A percentile compares a stretch with the other conserved stretches of the same genome.
Evolutionary conservation across 2,888 invertebrate species (phyloP).

Genomic region (Odiellus spinosus): DNA sequence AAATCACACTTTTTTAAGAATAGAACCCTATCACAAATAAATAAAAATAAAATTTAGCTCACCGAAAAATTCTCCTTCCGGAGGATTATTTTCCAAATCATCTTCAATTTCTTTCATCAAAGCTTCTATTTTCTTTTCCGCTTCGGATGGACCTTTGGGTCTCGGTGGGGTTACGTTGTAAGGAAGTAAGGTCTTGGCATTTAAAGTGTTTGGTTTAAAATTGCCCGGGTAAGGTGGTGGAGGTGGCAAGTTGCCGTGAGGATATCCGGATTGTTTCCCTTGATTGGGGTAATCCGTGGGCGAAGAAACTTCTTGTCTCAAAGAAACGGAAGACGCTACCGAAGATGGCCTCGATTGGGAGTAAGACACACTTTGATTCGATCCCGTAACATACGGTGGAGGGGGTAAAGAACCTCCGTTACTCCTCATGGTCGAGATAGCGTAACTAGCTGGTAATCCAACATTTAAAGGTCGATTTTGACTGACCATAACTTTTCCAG

Average conservation of each 20-base stretch:
- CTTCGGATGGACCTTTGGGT: conserved; percentile 72
- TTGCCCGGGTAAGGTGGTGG: conserved; percentile 21
- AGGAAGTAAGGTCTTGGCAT: conserved; percentile 42
- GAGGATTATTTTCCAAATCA: conserved; percentile 87
- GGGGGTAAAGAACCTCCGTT: too few species aligned
- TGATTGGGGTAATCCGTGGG: conserved; percentile 19
- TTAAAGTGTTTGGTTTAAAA: conserved; percentile 13
- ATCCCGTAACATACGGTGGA: not conserved
- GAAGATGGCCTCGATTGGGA: conserved; percentile 20
- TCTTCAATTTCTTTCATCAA: conserved; percentile 80
- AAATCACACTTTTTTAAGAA: not conserved
- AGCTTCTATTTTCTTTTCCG: conserved; percentile 77
- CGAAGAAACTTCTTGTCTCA: conserved; percentile 19
- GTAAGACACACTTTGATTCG: not conserved
- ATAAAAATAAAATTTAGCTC: conserved; percentile 25
- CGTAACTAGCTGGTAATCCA: too few species aligned
- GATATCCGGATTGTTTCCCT: conserved; percentile 18
- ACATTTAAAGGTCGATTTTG: too few species aligned
- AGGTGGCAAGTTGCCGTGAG: conserved; percentile 9
- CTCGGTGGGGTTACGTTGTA: conserved; percentile 77
- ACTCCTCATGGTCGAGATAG: too few species aligned
- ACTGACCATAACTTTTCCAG: too few species aligned
- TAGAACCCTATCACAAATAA: not conserved
- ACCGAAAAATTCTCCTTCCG: conserved; percentile 95
- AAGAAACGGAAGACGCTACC: conserved; percentile 23